phyloP scores from a whole-genome alignment of 1,140 invertebrate species.

The Phthorimaea operculella region DNA sequence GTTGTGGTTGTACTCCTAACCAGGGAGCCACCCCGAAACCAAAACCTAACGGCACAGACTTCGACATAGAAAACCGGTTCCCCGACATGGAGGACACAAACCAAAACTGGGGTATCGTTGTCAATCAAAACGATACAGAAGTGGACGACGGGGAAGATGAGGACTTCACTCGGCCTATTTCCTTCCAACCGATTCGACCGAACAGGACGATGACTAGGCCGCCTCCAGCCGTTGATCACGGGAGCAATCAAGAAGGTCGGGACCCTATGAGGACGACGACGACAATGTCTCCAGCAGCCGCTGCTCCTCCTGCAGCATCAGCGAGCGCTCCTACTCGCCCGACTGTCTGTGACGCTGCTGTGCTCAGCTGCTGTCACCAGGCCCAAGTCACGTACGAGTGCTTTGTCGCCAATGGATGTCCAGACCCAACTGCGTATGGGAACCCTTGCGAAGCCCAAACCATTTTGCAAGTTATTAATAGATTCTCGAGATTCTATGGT shows the following conservation, averaged over 20 bases:
- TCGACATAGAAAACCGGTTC: conserved; percentile 15
- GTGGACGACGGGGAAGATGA: conserved; percentile 17
- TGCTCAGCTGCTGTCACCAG: conserved; percentile 73
- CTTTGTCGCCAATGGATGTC: conserved; percentile 74
- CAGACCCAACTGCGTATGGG: conserved; percentile 71
- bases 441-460: conserved; percentile 71
- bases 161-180: conserved; percentile 21
- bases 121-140: conserved; percentile 15
- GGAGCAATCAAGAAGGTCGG: conserved; percentile 13
- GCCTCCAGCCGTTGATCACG: conserved; percentile 16
- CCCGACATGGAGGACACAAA: conserved; percentile 34
- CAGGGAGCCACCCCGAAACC: background rate
- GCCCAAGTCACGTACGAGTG: conserved; percentile 63
- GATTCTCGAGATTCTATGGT: conserved; percentile 60
- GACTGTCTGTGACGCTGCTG: conserved; percentile 72
- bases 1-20: conserved; percentile 23
- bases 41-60: background rate
- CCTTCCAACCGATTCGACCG: conserved; percentile 23
- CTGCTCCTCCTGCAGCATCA: conserved; percentile 17
- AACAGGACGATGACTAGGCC: conserved; percentile 19
- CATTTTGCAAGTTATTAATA: conserved; percentile 62
- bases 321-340: conserved; percentile 32
- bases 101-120: conserved; percentile 33
- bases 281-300: background rate
- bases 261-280: conserved; percentile 9